Percentiles rank a stretch among this genome's conserved stretches.
These are phyloP conservation scores for Bombus picipes DNA, from an alignment of 1,140 invertebrate genomes.

Conservation along the genomic window DNA sequence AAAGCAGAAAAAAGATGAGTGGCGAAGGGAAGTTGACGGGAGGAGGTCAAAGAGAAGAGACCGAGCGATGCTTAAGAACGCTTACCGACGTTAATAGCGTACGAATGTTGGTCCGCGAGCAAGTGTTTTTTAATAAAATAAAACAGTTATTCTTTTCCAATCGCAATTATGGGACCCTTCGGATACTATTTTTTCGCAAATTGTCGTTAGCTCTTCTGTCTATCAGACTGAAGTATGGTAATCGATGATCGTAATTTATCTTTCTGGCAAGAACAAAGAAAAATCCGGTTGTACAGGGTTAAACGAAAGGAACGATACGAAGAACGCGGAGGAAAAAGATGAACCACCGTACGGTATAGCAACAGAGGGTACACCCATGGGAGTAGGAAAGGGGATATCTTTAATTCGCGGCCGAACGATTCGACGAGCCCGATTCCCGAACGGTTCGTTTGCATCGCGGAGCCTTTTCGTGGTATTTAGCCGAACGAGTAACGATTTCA, in stretches of 20 bases:
- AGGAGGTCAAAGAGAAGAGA: slow-evolving; percentile 3
- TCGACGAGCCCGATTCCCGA: slow-evolving; percentile 60
- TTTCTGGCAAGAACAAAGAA: not conserved
- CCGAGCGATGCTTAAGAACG: not conserved
- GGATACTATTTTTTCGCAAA: not conserved
- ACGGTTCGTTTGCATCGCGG: slow-evolving; percentile 73
- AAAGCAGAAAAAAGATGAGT: not conserved
- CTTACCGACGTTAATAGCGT: not conserved
- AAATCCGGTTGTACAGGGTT: not conserved
- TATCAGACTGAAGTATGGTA: not conserved
- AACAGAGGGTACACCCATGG: not conserved
- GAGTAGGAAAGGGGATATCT: slow-evolving; percentile 6
- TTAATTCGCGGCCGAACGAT: slow-evolving; percentile 63
- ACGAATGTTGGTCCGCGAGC: too few relatives aligned
- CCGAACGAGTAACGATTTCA: slow-evolving; percentile 62
- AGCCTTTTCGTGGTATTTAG: slow-evolving; percentile 61
- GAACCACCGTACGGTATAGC: not conserved
- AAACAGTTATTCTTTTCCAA: too few relatives aligned
- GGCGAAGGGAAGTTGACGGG: not conserved
- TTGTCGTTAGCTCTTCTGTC: not conserved
- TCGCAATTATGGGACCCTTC: too few relatives aligned
- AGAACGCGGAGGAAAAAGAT: not conserved
- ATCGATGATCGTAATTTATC: not conserved
- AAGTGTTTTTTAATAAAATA: too few relatives aligned
- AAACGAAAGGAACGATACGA: not conserved